Percentiles rank a stretch among this genome's conserved stretches.
These are phyloP conservation scores for Agriotes lineatus DNA, from an alignment of 2,888 invertebrate genomes.

Conservation along the genomic window DNA sequence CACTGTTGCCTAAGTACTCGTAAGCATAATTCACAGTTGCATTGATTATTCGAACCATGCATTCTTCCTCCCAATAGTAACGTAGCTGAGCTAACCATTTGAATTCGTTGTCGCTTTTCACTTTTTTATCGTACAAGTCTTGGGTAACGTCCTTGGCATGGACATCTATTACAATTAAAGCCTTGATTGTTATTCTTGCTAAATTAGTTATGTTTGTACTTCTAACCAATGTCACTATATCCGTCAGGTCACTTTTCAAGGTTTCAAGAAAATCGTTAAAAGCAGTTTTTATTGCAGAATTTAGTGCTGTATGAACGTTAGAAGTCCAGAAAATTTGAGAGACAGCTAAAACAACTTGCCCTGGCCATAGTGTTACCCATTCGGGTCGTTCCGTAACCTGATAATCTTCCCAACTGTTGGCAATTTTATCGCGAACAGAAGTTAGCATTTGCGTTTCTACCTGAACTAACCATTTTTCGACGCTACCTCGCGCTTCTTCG, in stretches of 20 bases:
- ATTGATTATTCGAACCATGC: conserved; percentile 81
- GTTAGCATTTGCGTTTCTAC: conserved; percentile 86
- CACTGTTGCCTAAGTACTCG: conserved; percentile 87
- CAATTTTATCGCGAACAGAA: conserved; percentile 78
- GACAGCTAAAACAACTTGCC: conserved; percentile 84
- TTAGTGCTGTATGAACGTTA: conserved; percentile 79
- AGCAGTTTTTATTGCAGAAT: conserved; percentile 56
- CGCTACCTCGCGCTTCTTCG: conserved; percentile 81
- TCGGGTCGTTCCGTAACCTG: conserved; percentile 70
- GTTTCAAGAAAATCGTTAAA: conserved; percentile 70
- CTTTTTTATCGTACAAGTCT: conserved; percentile 73
- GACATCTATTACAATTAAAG: conserved; percentile 87
- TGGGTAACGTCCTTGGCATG: conserved; percentile 87
- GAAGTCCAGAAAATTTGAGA: conserved; percentile 88
- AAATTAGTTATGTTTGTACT: conserved; percentile 78
- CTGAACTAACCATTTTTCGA: conserved; percentile 88
- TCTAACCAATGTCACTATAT: conserved; percentile 80
- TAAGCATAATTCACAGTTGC: conserved; percentile 84
- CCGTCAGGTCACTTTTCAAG: conserved; percentile 75
- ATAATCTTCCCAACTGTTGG: conserved; percentile 76
- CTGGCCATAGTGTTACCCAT: conserved; percentile 85
- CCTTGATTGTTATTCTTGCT: conserved; percentile 82
- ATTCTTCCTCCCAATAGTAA: conserved; percentile 80
- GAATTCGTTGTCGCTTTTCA: conserved; percentile 81
- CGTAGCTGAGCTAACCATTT: conserved; percentile 87